Evolutionary conservation across 2,113 vertebrate genomes (phyloP).

Genomic region (Prunella himalayana): DNA sequence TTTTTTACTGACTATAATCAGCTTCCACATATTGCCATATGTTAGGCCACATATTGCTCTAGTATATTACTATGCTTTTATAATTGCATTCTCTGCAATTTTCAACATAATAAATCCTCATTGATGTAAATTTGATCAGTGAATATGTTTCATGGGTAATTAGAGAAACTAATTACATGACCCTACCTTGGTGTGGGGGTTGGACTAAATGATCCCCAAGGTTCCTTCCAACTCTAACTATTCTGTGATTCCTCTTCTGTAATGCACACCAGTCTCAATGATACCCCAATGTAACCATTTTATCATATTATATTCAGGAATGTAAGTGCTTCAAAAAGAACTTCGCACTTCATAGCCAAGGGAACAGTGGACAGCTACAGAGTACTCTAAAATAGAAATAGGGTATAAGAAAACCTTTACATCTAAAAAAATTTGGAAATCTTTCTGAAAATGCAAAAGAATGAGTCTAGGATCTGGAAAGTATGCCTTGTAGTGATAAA

Average conservation of each 20-base stretch:
- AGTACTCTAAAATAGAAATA: neutral
- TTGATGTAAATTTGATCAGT: neutral
- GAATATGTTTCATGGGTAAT: neutral
- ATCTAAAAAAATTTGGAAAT: neutral
- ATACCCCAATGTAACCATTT: neutral
- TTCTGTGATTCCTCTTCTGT: neutral
- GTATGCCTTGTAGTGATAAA: neutral
- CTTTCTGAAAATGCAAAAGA: neutral
- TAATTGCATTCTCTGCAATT: neutral
- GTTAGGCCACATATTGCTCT: neutral
- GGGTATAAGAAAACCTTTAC: neutral
- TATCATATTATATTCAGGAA: neutral
- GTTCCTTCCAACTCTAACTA: neutral
- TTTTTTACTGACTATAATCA: neutral
- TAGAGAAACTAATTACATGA: neutral
- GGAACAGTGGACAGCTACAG: neutral
- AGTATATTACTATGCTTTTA: neutral
- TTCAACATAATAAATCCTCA: neutral
- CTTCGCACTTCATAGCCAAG: neutral
- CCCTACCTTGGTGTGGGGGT: neutral
- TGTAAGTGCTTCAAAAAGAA: neutral
- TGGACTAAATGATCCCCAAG: neutral
- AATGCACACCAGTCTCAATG: neutral
- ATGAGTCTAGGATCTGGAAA: neutral
- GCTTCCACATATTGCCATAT: neutral